Evolutionary conservation across 1,140 invertebrate species (phyloP).

Genomic region (Maconellicoccus hirsutus): DNA sequence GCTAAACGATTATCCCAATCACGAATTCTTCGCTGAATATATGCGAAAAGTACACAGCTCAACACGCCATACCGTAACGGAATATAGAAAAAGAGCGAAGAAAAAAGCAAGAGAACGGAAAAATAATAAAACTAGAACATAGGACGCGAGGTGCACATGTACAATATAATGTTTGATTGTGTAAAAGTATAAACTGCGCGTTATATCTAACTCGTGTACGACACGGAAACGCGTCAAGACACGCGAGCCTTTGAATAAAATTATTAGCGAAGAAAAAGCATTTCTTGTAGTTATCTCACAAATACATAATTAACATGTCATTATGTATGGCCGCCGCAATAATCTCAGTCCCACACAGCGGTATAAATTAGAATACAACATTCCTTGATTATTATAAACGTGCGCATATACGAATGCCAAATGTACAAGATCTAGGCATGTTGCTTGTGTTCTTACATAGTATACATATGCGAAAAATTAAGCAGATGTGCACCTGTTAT

Average conservation of each 20-base stretch:
- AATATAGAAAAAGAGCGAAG: no score
- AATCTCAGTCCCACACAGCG: not conserved
- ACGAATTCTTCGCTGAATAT: no score
- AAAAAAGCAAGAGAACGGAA: no score
- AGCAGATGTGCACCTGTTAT: no score
- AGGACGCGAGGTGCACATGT: not conserved
- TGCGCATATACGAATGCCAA: not conserved
- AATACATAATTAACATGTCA: constrained; percentile 22
- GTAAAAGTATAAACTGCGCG: not conserved
- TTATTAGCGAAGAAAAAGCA: not conserved
- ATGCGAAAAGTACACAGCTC: no score
- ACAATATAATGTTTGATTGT: constrained; percentile 1
- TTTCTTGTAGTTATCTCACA: constrained; percentile 13
- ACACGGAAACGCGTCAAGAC: constrained; percentile 18
- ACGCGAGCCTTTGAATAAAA: constrained; percentile 15
- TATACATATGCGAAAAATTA: no score
- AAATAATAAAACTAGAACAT: no score
- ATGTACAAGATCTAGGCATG: not conserved
- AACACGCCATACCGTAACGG: no score
- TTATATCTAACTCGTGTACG: not conserved
- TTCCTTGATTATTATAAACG: not conserved
- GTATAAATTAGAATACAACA: not conserved
- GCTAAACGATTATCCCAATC: no score
- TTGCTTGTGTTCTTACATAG: no score
- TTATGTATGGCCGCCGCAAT: not conserved